A percentile compares a stretch with the other conserved stretches of the same genome.
These are phyloP conservation scores for Mixornis gularis DNA, from an alignment of 2,113 vertebrate species.

Conservation along the genomic window DNA sequence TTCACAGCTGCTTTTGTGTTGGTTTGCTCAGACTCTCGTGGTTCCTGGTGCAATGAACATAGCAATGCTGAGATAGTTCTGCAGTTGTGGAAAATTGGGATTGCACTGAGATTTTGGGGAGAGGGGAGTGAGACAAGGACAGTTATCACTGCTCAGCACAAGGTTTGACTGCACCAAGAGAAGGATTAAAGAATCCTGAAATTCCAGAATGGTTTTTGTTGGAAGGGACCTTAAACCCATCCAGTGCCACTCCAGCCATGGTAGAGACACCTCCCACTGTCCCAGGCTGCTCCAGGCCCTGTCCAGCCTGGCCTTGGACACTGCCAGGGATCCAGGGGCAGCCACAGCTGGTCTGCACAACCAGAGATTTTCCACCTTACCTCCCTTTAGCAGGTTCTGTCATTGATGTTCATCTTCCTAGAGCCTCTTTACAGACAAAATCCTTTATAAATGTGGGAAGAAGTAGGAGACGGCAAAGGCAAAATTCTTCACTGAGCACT, in stretches of 20 bases:
- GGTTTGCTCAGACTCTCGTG: background rate
- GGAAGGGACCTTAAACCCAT: background rate
- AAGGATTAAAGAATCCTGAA: background rate
- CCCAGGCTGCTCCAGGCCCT: rapidly evolving
- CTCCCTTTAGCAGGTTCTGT: background rate
- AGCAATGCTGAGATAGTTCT: background rate
- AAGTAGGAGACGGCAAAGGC: background rate
- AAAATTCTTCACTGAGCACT: background rate
- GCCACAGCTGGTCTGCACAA: background rate
- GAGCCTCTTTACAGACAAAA: background rate
- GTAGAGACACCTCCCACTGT: background rate
- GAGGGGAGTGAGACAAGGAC: background rate
- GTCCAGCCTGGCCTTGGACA: rapidly evolving
- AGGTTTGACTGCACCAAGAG: background rate
- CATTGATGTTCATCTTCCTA: background rate
- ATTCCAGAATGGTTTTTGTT: background rate
- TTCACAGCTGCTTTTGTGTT: background rate
- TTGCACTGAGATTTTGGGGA: background rate
- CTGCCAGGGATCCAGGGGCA: background rate
- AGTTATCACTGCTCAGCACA: background rate
- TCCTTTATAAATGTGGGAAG: background rate
- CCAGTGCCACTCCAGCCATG: background rate
- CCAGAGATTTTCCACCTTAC: background rate
- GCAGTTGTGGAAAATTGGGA: rapidly evolving
- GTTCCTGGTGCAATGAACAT: background rate